Conservation (phyloP, 2,797 vertebrate genomes). For the Euthynnus affinis region DNA sequence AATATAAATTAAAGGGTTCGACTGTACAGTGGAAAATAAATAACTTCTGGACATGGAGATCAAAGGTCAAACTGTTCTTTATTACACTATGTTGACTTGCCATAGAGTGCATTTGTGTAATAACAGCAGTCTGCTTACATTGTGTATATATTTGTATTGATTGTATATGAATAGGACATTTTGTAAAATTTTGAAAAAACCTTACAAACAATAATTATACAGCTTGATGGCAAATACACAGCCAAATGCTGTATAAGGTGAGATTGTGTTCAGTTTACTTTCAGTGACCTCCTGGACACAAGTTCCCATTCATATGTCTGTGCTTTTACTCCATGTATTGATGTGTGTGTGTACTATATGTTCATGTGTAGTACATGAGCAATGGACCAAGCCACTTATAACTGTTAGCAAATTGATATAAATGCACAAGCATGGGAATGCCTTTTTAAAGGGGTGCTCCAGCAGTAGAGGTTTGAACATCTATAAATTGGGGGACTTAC, state of each 20-base stretch:
- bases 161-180: background rate
- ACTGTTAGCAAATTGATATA: background rate
- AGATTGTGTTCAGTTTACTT: background rate
- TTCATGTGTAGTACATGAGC: background rate
- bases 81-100: no score
- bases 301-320: background rate
- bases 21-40: background rate
- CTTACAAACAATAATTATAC: background rate
- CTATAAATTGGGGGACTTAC: no score
- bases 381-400: background rate
- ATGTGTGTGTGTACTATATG: background rate
- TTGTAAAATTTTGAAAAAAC: background rate
- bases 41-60: background rate
- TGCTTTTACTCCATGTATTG: background rate
- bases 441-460: constrained; percentile 22
- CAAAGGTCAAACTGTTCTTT: background rate
- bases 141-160: background rate
- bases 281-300: background rate
- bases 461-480: background rate
- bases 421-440: no score
- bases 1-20: background rate
- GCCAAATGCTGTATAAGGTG: background rate
- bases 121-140: background rate
- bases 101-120: background rate
- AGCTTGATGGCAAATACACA: no score